phyloP scores from a whole-genome alignment of 2,888 invertebrate species.

The Drosophila fulvimacula region DNA sequence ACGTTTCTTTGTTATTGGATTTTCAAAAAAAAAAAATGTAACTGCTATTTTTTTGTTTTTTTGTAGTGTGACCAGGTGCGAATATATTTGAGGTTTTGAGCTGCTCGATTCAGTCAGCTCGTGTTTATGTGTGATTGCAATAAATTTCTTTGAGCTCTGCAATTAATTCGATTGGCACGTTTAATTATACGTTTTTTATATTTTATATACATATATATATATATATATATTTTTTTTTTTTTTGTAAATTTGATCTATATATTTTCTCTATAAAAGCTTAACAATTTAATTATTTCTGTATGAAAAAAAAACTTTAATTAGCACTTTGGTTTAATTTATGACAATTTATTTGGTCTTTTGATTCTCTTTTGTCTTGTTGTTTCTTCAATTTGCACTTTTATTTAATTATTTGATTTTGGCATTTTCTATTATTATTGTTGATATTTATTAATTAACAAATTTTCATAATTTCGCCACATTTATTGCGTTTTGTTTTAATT shows the following conservation, averaged over 20 bases:
- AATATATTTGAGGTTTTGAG: conserved; percentile 13
- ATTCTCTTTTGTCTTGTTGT: conserved; percentile 10
- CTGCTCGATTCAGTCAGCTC: conserved; percentile 12
- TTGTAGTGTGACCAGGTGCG: conserved; percentile 46
- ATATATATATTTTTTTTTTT: neutral
- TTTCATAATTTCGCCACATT: conserved; percentile 19
- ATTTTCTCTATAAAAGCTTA: conserved; percentile 13
- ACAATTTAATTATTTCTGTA: conserved; percentile 15
- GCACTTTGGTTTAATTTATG: conserved; percentile 40
- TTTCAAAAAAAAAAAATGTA: neutral
- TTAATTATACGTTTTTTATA: conserved; percentile 33
- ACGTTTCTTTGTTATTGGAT: conserved; percentile 18
- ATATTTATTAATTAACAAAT: conserved; percentile 47
- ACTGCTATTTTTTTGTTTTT: neutral
- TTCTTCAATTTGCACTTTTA: conserved; percentile 49
- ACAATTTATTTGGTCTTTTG: conserved; percentile 18
- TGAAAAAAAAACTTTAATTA: conserved; percentile 38
- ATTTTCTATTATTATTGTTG: conserved; percentile 40
- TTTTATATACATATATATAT: too few species aligned
- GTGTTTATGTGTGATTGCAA: conserved; percentile 12
- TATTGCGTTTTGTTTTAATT: conserved; percentile 19
- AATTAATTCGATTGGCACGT: conserved; percentile 21
- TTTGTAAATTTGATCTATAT: conserved; percentile 15
- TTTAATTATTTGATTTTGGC: conserved; percentile 9
- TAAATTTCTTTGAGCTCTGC: conserved; percentile 7